Evolutionary conservation across 2,113 vertebrate genomes (phyloP).

Genomic region (Neofelis nebulosa): DNA sequence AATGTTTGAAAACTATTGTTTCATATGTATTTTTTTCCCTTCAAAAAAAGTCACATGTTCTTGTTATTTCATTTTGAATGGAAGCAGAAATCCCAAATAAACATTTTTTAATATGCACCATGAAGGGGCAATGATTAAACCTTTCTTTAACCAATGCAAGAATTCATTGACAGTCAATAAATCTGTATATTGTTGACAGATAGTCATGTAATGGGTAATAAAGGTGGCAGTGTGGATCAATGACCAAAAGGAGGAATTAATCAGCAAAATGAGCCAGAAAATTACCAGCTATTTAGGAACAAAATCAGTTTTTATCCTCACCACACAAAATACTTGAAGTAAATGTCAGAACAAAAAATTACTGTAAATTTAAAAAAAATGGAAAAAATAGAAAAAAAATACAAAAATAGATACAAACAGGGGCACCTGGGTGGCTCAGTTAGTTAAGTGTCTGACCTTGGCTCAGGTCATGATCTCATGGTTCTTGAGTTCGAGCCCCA

Average conservation of each 20-base stretch:
- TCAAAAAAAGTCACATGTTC: not conserved
- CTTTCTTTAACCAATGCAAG: not conserved
- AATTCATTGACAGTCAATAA: not conserved
- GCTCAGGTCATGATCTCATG: no score
- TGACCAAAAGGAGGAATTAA: not conserved
- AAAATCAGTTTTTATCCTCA: not conserved
- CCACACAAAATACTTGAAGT: not conserved
- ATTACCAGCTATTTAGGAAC: not conserved
- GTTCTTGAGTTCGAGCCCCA: no score
- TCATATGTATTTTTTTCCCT: not conserved
- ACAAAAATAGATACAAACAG: not conserved
- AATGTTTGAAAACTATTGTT: not conserved
- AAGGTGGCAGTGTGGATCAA: not conserved
- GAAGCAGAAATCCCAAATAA: not conserved
- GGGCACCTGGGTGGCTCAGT: no score
- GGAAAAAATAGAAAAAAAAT: not conserved
- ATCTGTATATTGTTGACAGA: not conserved
- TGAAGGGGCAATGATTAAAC: not conserved
- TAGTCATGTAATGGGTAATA: not conserved
- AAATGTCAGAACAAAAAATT: conserved; percentile 6
- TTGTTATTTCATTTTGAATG: not conserved
- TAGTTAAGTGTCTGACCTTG: no score
- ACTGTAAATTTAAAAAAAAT: not conserved
- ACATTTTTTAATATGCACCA: not conserved
- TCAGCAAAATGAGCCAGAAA: not conserved